Conservation (phyloP, 2,113 vertebrate genomes). For the Protobothrops mucrosquamatus region DNA sequence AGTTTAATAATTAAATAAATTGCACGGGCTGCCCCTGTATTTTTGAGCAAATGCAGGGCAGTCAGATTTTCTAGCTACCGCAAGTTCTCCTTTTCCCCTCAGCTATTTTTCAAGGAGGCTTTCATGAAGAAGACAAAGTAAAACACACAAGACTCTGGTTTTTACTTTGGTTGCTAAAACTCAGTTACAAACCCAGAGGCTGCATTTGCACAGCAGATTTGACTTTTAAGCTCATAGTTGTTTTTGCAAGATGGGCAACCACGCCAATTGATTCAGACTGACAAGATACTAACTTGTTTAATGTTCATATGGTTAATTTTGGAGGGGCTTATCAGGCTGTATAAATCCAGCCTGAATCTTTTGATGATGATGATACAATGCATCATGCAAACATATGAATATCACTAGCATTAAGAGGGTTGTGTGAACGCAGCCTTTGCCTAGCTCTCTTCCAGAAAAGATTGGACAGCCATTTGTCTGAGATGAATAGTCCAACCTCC, state of each 20-base stretch:
- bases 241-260: not conserved
- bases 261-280: not conserved
- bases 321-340: not conserved
- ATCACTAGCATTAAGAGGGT: not conserved
- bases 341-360: not conserved
- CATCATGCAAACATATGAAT: not conserved
- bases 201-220: not conserved
- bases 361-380: not conserved
- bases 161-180: not conserved
- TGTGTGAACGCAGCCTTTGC: not conserved
- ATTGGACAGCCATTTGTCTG: not conserved
- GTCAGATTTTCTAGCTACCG: not conserved
- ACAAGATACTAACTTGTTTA: not conserved
- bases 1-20: too few relatives aligned
- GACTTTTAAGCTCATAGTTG: not conserved
- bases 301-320: not conserved
- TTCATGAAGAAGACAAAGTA: not conserved
- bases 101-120: not conserved
- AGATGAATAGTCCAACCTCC: not conserved
- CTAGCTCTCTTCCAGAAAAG: not conserved
- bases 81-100: not conserved
- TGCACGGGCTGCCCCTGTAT: too few relatives aligned
- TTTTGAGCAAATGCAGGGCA: not conserved
- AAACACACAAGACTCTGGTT: not conserved
- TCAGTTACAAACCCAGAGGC: not conserved